Conservation (phyloP, 2,113 vertebrate species). For the Ifrita kowaldi region DNA sequence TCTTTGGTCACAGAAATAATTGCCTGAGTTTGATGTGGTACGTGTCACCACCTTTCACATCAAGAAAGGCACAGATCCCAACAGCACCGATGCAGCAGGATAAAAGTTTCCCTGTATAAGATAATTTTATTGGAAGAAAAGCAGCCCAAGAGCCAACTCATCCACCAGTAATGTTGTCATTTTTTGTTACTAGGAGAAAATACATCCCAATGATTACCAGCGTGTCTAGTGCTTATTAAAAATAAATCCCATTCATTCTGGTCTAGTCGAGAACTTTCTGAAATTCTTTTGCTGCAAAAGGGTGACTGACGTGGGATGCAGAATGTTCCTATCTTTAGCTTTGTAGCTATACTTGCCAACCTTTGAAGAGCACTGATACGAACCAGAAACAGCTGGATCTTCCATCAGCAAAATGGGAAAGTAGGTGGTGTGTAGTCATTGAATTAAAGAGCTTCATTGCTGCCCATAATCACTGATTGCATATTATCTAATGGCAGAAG, state of each 20-base stretch:
- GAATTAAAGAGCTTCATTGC: conserved; percentile 35
- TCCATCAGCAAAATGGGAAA: conserved; percentile 14
- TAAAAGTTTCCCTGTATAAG: background rate
- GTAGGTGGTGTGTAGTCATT: background rate
- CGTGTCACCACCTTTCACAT: background rate
- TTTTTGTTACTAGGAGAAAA: background rate
- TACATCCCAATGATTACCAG: background rate
- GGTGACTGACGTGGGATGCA: background rate
- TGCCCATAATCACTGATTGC: conserved; percentile 36
- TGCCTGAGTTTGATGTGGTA: background rate
- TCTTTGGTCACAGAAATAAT: background rate
- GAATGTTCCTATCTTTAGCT: conserved; percentile 10
- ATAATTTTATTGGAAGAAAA: background rate
- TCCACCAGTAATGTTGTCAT: background rate
- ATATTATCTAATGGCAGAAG: conserved; percentile 44
- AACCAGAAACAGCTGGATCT: conserved; percentile 32
- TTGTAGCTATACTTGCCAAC: background rate
- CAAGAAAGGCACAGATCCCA: background rate
- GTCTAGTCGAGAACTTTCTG: background rate
- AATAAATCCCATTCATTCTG: background rate
- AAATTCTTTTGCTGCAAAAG: background rate
- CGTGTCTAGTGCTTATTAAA: background rate
- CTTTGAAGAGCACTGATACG: background rate
- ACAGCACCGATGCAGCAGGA: background rate
- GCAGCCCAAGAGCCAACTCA: background rate